phyloP scores from a whole-genome alignment of 2,113 vertebrate genomes.

The Oreochromis aureus region DNA sequence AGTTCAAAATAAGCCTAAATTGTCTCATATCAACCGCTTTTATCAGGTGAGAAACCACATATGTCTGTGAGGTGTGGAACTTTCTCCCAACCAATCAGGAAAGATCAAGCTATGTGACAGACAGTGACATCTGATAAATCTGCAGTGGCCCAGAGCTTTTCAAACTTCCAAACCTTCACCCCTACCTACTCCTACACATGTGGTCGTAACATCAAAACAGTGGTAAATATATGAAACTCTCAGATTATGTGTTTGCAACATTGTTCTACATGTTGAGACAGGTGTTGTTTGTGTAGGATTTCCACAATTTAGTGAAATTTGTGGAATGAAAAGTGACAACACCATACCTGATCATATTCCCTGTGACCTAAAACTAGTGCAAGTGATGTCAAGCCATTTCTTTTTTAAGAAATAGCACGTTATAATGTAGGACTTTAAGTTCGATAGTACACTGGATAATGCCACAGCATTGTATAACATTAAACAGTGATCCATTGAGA shows the following conservation, averaged over 20 bases:
- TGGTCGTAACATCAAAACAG: background rate
- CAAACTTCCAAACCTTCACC: background rate
- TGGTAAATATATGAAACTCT: background rate
- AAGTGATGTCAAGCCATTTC: background rate
- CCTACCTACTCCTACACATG: background rate
- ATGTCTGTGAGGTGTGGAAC: background rate
- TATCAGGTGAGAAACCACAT: background rate
- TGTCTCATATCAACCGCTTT: background rate
- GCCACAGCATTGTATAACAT: background rate
- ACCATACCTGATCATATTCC: background rate
- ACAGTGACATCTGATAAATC: background rate
- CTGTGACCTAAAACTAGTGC: background rate
- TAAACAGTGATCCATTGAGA: background rate
- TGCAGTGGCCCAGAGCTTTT: background rate
- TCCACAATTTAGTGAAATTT: background rate
- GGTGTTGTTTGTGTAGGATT: background rate
- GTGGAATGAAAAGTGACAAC: background rate
- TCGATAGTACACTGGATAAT: background rate
- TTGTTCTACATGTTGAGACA: background rate
- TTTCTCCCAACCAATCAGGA: background rate
- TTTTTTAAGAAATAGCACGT: background rate
- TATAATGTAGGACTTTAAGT: background rate
- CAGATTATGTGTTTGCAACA: background rate
- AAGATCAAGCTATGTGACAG: background rate
- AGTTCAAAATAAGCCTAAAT: background rate